Conservation (phyloP, 2,797 vertebrate species). For the Ptychadena robeensis region DNA sequence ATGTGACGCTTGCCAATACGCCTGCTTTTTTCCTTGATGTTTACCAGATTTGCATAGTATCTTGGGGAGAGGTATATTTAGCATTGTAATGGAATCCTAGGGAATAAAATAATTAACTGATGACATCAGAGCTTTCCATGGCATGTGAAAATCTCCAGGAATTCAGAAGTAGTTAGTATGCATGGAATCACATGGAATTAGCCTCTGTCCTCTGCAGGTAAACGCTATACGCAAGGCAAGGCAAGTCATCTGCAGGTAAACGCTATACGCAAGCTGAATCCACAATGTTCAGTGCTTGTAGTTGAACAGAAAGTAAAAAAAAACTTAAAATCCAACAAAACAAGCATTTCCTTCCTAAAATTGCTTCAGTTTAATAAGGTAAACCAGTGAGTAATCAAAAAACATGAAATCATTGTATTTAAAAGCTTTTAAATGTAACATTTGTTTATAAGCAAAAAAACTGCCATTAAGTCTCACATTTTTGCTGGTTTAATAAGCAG, state of each 20-base stretch:
- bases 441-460: background rate
- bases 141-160: slow-evolving; percentile 25
- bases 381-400: no score
- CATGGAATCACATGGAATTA: background rate
- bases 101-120: background rate
- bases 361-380: no score
- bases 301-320: background rate
- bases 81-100: slow-evolving; percentile 6
- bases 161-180: slow-evolving; percentile 16
- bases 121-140: slow-evolving; percentile 21
- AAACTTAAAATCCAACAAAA: background rate
- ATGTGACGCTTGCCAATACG: background rate
- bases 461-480: background rate
- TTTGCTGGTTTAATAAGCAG: background rate
- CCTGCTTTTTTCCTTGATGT: background rate
- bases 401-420: background rate
- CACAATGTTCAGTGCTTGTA: background rate
- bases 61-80: background rate
- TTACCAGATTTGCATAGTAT: background rate
- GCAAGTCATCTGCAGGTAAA: background rate
- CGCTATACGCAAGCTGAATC: background rate
- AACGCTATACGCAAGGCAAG: no score
- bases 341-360: background rate
- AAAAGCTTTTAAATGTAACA: background rate
- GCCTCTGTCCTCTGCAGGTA: background rate